Evolutionary conservation across 2,888 invertebrate species (phyloP), one percentile per base, ranked within the genome.

Genomic region (Ectemnius lituratus): DNA sequence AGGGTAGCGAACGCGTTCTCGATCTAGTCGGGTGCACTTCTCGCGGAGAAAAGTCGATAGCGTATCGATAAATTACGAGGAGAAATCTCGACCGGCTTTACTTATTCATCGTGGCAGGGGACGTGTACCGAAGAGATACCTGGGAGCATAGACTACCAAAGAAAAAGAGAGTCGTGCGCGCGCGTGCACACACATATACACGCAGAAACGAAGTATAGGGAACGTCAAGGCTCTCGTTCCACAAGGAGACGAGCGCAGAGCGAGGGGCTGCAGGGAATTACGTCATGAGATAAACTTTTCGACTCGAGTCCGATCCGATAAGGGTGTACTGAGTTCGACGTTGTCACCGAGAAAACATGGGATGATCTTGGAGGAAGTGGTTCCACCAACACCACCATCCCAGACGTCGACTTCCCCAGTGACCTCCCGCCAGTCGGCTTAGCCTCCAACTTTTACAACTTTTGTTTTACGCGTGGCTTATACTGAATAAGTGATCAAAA

Each of bases 271-370:
- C 61, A 67, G 61, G 77, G 73, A 76, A 81, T 79, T 77, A 76
- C 75, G 68, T 47, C 67, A 63, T 67, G 64, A 63, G 68, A 75
- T 79, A 75, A 83, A 82, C 78, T 83, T 80, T 76, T 69, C 73
- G 75, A 78, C 75, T 74, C 67, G 72, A 83, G 84, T 84, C 80
- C 84, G 85, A 88, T 86, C 85, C 81, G 85, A 84, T 84, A 86
- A 85, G 81, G 82, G 80, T 76, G 82, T 83, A 80, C 80, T 80
- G 78, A 66, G 81, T 84, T 80, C 82, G 81, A 70, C 73, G 81
- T 76, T 84, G 83, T 80, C 83, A 82, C 80, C 77, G 84, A 72
- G 80, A 82, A 86, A 82, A 84, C 85, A 85, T 77, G 77, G 75
- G 84, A 83, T 84, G 80, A 83, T 80, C 71, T 74, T 68, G 67